Evolutionary conservation across 2,888 invertebrate genomes (phyloP).

Genomic region (Caenorhabditis doughertyi): DNA sequence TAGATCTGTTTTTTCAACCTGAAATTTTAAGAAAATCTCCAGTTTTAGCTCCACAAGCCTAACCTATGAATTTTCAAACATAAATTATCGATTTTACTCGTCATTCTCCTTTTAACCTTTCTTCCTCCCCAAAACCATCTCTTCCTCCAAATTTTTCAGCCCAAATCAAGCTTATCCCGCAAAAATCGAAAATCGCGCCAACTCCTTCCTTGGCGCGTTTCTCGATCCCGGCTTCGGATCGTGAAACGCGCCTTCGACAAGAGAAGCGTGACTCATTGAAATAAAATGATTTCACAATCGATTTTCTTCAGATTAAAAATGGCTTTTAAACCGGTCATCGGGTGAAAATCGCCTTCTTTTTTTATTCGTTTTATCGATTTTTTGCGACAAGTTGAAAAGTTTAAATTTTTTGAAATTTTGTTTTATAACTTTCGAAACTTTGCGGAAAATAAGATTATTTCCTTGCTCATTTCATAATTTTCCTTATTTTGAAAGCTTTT

Average conservation of each 20-base stretch:
- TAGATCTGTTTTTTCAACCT: too few species aligned
- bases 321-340: slow-evolving; percentile 3
- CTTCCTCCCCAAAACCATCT: neutral
- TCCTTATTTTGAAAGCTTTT: neutral
- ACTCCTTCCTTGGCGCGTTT: neutral
- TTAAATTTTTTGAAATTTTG: neutral
- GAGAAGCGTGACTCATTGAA: slow-evolving; percentile 30
- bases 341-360: too few species aligned
- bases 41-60: too few species aligned
- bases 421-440: neutral
- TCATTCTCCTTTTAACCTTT: too few species aligned
- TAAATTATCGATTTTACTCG: too few species aligned
- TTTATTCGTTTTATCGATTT: neutral
- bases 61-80: too few species aligned
- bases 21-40: too few species aligned
- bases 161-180: too few species aligned
- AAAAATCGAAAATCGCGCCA: neutral
- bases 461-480: neutral
- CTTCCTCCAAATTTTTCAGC: too few species aligned
- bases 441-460: neutral
- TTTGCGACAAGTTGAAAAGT: neutral
- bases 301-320: neutral
- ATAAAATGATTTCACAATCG: slow-evolving; percentile 33
- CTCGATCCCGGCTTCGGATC: neutral
- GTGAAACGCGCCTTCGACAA: slow-evolving; percentile 8